Conservation (phyloP, 2,888 invertebrate genomes). For the Campoletis raptor region DNA sequence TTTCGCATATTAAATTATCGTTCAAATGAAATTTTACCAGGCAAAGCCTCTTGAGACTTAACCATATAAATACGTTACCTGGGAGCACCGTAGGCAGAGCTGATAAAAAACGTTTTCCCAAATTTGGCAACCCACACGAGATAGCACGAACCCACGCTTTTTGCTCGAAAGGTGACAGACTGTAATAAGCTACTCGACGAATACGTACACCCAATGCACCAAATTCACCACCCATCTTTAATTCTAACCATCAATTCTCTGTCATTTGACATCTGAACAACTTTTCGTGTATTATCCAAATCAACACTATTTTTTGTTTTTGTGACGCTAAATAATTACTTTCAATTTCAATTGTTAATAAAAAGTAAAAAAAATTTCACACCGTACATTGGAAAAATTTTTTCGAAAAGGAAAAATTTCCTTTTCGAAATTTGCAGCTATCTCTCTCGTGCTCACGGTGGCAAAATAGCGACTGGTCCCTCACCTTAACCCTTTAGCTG, state of each 20-base stretch:
- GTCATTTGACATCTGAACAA: not conserved
- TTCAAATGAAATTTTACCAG: not conserved
- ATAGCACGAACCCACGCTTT: constrained; percentile 69
- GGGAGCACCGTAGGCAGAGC: constrained; percentile 58
- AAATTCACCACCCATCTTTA: constrained; percentile 67
- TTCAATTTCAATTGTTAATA: not conserved
- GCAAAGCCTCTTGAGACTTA: not conserved
- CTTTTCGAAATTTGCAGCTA: too few relatives aligned
- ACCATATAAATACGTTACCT: constrained; percentile 53
- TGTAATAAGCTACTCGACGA: constrained; percentile 70
- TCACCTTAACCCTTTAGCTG: not conserved
- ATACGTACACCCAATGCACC: constrained; percentile 74
- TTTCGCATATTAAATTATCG: constrained; percentile 11
- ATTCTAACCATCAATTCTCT: not conserved
- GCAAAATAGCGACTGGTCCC: too few relatives aligned
- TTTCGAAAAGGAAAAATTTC: too few relatives aligned
- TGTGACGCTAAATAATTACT: not conserved
- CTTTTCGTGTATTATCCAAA: not conserved
- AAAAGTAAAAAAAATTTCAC: too few relatives aligned
- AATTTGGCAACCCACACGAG: constrained; percentile 66
- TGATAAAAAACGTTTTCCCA: constrained; percentile 38
- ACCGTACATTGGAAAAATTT: too few relatives aligned
- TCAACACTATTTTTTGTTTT: not conserved
- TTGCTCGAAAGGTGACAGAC: constrained; percentile 69
- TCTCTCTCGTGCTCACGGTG: too few relatives aligned